phyloP scores from a whole-genome alignment of 2,888 invertebrate genomes.

The Lordiphosa fenestrarum region DNA sequence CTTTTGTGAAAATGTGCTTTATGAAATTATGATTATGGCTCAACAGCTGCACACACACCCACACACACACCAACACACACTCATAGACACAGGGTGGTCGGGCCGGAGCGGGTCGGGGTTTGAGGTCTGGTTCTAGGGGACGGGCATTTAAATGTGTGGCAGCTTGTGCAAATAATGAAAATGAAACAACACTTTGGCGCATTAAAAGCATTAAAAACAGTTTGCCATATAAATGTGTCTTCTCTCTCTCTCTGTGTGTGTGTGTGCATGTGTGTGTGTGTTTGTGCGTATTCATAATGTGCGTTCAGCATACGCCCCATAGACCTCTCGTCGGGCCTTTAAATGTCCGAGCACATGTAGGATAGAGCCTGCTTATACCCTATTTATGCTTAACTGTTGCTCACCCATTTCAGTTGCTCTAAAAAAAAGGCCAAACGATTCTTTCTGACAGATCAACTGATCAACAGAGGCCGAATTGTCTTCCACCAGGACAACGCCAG shows the following conservation, averaged over 20 bases:
- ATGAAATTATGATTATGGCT: conserved; percentile 78
- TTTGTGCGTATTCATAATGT: conserved; percentile 64
- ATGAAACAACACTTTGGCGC: conserved; percentile 75
- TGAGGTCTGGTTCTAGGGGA: conserved; percentile 12
- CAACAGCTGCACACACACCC: conserved; percentile 62
- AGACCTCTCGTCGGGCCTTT: conserved; percentile 24
- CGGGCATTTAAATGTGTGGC: conserved; percentile 71
- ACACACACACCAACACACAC: neutral
- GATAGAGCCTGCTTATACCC: neutral
- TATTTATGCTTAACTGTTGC: too few relatives aligned
- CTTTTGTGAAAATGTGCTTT: conserved; percentile 77
- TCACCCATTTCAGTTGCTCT: too few relatives aligned
- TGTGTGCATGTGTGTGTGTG: neutral
- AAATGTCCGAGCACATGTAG: neutral
- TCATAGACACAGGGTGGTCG: neutral
- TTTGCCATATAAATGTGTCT: conserved; percentile 65
- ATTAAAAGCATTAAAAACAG: conserved; percentile 76
- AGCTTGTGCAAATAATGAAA: conserved; percentile 74
- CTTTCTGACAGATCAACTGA: too few relatives aligned
- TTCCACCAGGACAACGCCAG: too few relatives aligned
- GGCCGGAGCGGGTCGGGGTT: neutral
- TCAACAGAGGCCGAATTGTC: too few relatives aligned
- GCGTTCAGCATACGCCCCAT: conserved; percentile 53
- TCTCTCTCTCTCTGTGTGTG: neutral
- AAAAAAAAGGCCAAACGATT: too few relatives aligned